These are phyloP conservation scores for Eleutherodactylus coqui DNA, from an alignment of 2,797 vertebrate genomes.

Conservation along the genomic window DNA sequence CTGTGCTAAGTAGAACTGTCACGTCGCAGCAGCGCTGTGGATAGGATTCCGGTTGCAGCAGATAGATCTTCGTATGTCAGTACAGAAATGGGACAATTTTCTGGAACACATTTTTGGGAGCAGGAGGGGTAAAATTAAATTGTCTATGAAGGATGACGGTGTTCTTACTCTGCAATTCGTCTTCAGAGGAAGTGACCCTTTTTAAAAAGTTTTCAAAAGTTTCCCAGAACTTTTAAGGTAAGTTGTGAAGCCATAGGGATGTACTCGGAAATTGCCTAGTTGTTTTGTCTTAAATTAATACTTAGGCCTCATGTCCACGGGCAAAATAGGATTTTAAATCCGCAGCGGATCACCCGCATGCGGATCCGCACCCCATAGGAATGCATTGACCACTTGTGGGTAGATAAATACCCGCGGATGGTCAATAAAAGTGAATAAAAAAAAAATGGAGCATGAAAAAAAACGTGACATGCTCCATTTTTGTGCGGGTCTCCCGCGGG, in stretches of 20 bases:
- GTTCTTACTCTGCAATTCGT: not conserved
- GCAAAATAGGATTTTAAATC: no score
- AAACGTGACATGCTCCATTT: no score
- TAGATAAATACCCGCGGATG: no score
- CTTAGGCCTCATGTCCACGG: no score
- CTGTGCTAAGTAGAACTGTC: constrained; percentile 18
- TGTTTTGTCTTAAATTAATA: no score
- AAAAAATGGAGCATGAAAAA: no score
- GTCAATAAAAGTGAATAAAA: no score
- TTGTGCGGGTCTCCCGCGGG: no score
- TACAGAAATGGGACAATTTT: not conserved
- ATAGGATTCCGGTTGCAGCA: not conserved
- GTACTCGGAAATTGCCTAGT: no score
- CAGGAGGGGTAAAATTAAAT: not conserved
- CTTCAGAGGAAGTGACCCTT: not conserved
- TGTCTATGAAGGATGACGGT: not conserved
- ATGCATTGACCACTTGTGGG: no score
- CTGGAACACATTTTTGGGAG: not conserved
- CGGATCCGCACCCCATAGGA: no score
- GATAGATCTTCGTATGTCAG: not conserved
- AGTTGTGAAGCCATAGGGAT: not conserved
- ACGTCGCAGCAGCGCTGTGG: not conserved
- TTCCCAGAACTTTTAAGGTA: not conserved
- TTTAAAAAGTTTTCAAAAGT: not conserved
- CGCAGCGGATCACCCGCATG: no score